These are phyloP conservation scores for Dryas iulia DNA, from an alignment of 1,140 invertebrate genomes.

Conservation along the genomic window DNA sequence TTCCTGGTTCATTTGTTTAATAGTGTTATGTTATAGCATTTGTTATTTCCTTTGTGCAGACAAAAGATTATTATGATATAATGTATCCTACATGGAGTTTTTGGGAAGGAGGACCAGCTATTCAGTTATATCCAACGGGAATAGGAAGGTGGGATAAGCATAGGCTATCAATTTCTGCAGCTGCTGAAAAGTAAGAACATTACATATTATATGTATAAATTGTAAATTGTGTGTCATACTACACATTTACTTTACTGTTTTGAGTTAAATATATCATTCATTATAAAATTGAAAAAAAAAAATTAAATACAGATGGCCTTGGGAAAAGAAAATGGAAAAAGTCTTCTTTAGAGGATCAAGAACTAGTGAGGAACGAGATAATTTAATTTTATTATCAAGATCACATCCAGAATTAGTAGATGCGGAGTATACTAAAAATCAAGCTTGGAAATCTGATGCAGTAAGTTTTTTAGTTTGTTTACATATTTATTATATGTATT, in stretches of 20 bases:
- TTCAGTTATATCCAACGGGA: conserved; percentile 94
- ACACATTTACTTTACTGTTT: too few relatives aligned
- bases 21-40: too few relatives aligned
- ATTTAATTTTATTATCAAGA: conserved; percentile 92
- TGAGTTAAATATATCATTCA: background rate
- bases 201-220: too few relatives aligned
- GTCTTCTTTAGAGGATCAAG: conserved; percentile 97
- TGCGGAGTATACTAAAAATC: conserved; percentile 98
- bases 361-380: conserved; percentile 94
- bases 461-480: conserved; percentile 80
- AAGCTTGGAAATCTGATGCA: conserved; percentile 97
- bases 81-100: conserved; percentile 99
- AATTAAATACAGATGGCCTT: conserved; percentile 81
- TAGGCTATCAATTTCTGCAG: conserved; percentile 85
- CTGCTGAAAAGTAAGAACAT: conserved; percentile 81
- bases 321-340: conserved; percentile 88
- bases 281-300: background rate
- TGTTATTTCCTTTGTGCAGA: conserved; percentile 82
- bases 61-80: conserved; percentile 92
- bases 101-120: conserved; percentile 98
- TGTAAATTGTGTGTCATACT: too few relatives aligned
- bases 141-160: conserved; percentile 96
- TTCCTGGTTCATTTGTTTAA: background rate
- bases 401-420: conserved; percentile 89
- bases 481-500: background rate